These are phyloP conservation scores for Calvadosia cruxmelitensis DNA, from an alignment of 30 jellyfish, hydroid and myxozoan genomes.

Conservation along the genomic window DNA sequence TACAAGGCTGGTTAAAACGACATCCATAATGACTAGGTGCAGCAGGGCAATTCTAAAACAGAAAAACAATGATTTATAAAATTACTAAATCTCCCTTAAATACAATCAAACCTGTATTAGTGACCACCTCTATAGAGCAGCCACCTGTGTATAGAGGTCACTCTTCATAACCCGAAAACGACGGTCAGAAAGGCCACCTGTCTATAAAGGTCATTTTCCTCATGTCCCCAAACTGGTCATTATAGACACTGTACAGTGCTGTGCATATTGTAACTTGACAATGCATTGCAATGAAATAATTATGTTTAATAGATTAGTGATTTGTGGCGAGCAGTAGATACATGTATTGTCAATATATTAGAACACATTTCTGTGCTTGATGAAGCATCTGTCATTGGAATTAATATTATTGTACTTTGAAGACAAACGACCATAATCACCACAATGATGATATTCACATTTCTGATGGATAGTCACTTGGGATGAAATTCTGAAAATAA, in stretches of 20 bases:
- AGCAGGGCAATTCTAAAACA: neutral
- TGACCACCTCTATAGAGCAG: too few species aligned
- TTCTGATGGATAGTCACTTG: neutral
- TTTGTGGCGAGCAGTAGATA: too few species aligned
- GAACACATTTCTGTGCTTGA: too few species aligned
- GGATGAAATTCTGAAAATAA: too few species aligned
- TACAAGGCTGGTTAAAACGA: slow-evolving; percentile 17
- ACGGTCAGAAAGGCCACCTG: too few species aligned
- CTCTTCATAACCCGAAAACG: too few species aligned
- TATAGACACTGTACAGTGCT: neutral
- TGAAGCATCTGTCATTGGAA: too few species aligned
- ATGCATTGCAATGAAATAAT: neutral
- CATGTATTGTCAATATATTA: too few species aligned
- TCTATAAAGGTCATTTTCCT: too few species aligned
- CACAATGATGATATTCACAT: neutral
- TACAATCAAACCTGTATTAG: too few species aligned
- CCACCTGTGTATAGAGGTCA: too few species aligned
- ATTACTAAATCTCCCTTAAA: neutral
- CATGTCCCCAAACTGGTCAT: neutral
- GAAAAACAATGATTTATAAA: neutral
- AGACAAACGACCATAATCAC: neutral
- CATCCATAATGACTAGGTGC: neutral
- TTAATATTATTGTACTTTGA: too few species aligned
- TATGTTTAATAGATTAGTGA: neutral
- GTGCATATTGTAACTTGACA: neutral